phyloP scores from a whole-genome alignment of 2,113 vertebrate species.

The Vanacampus margaritifer region DNA sequence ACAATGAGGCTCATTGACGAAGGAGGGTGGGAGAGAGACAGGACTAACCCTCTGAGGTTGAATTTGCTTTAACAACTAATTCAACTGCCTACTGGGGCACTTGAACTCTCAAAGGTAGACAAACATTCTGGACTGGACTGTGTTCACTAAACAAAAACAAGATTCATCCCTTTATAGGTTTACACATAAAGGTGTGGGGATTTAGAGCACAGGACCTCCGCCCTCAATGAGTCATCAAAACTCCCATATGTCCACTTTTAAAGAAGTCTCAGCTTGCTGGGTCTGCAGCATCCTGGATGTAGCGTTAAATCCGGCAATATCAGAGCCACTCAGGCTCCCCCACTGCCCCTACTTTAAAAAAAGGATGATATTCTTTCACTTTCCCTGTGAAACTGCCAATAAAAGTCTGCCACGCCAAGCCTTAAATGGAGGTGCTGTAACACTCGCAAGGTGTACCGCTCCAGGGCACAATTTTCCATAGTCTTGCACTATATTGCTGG shows the following conservation, averaged over 20 bases:
- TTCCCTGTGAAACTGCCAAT: conserved; percentile 44
- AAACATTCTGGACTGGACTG: background rate
- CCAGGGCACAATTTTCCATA: conserved; percentile 61
- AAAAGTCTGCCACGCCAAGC: conserved; percentile 39
- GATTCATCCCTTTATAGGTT: background rate
- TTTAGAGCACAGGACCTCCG: background rate
- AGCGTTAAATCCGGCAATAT: conserved; percentile 57
- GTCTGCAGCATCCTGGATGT: conserved; percentile 43
- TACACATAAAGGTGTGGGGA: background rate
- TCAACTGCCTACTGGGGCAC: background rate
- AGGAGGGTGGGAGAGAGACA: conserved; percentile 9
- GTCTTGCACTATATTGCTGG: conserved; percentile 52
- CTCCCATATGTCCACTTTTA: background rate
- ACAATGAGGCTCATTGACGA: conserved; percentile 32
- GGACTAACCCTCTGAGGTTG: background rate
- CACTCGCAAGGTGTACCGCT: conserved; percentile 55
- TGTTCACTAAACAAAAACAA: background rate
- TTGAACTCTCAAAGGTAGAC: no score
- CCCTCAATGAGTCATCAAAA: background rate
- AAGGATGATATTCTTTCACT: conserved; percentile 49
- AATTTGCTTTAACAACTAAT: background rate
- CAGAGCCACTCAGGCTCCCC: conserved; percentile 46
- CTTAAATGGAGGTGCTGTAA: conserved; percentile 48
- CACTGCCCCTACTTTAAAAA: conserved; percentile 37
- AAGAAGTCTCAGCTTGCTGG: conserved; percentile 19